Conservation (phyloP, 2,113 vertebrate genomes). For the Rhipidura dahli region DNA sequence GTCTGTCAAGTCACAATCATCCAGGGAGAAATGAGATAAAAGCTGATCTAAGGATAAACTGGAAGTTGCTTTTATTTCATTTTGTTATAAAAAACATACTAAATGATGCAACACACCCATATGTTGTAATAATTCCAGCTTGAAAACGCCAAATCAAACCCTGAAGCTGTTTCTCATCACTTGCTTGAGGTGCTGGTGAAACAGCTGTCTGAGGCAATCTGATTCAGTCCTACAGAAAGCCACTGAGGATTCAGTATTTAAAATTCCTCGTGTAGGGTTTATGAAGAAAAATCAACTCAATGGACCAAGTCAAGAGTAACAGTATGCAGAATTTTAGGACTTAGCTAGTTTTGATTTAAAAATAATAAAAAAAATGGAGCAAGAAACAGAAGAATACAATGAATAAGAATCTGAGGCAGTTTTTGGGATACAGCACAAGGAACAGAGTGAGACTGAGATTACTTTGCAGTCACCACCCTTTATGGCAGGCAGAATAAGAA, state of each 20-base stretch:
- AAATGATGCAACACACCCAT: background rate
- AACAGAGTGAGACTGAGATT: background rate
- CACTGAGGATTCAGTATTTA: background rate
- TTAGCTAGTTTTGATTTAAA: background rate
- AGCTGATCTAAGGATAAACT: background rate
- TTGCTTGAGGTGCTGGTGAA: background rate
- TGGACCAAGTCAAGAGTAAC: background rate
- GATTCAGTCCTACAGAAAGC: background rate
- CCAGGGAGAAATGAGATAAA: background rate
- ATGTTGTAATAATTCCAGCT: background rate
- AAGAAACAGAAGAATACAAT: background rate
- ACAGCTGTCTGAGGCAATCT: background rate
- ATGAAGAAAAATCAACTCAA: background rate
- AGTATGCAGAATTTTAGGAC: background rate
- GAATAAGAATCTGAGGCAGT: background rate
- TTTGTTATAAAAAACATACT: background rate
- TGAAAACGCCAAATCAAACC: background rate
- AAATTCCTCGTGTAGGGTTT: background rate
- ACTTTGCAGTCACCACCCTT: background rate
- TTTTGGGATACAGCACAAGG: background rate
- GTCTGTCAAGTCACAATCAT: background rate
- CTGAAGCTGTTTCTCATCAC: slow-evolving; percentile 5
- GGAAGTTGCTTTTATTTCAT: background rate
- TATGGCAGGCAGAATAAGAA: background rate
- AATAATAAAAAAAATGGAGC: no score